phyloP scores from a whole-genome alignment of 1,140 invertebrate species.

The Campoletis sonorensis region DNA sequence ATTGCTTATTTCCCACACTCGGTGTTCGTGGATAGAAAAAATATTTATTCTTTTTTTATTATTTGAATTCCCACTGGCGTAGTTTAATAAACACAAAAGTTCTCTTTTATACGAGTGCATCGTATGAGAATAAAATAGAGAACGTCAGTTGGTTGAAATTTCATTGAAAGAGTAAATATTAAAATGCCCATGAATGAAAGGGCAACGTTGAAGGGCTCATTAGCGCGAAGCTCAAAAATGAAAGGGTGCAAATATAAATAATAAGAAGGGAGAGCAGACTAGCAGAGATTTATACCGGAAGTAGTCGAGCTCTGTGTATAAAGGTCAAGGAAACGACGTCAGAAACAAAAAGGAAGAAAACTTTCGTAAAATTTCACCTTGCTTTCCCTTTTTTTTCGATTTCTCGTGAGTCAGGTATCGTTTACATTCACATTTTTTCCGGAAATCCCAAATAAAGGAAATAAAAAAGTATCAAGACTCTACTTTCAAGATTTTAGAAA shows the following conservation, averaged over 20 bases:
- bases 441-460: not conserved
- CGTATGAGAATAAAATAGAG: not conserved
- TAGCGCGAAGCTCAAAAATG: not conserved
- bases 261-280: not conserved
- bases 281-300: slow-evolving; percentile 4
- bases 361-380: not conserved
- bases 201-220: slow-evolving; percentile 11
- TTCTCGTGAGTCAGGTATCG: not conserved
- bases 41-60: not conserved
- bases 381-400: not conserved
- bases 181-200: not conserved
- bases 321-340: not conserved
- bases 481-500: no score
- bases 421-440: not conserved
- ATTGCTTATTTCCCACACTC: no score
- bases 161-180: slow-evolving; percentile 24
- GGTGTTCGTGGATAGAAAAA: not conserved
- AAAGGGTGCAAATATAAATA: slow-evolving; percentile 2
- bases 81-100: not conserved
- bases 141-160: not conserved
- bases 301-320: not conserved
- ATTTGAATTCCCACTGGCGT: not conserved
- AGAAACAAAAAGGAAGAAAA: not conserved
- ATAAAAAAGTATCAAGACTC: not conserved
- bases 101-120: slow-evolving; percentile 10